phyloP scores from a whole-genome alignment of 2,113 vertebrate species.

The Haplochromis vanheusdeni region DNA sequence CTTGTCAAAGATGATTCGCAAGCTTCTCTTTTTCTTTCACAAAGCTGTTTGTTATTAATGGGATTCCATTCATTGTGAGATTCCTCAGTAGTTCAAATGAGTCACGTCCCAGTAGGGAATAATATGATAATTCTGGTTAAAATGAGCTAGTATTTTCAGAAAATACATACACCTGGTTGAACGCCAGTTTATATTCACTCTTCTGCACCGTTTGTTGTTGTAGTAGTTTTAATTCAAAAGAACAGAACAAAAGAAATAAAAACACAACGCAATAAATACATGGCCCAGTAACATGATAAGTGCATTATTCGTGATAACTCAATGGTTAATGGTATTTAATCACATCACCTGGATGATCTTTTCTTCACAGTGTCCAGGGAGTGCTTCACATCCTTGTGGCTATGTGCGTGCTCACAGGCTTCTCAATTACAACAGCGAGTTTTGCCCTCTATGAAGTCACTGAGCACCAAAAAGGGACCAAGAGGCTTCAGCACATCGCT shows the following conservation, averaged over 20 bases:
- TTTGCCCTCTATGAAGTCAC: conserved; percentile 89
- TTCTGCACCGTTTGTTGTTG: not conserved
- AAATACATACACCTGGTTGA: not conserved
- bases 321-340: not conserved
- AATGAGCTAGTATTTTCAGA: conserved; percentile 1
- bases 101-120: conserved; percentile 2
- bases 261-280: not conserved
- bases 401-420: conserved; percentile 86
- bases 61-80: conserved; percentile 23
- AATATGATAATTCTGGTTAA: not conserved
- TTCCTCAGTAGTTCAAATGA: conserved; percentile 28
- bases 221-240: not conserved
- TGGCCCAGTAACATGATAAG: not conserved
- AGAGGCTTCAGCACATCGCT: conserved; percentile 90
- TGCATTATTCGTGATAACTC: not conserved
- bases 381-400: conserved; percentile 85
- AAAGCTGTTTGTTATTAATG: conserved; percentile 28
- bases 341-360: not conserved
- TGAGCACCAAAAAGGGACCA: conserved; percentile 88
- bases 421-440: conserved; percentile 88
- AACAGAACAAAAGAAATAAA: not conserved
- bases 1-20: not conserved
- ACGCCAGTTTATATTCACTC: not conserved
- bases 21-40: not conserved
- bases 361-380: conserved; percentile 73